A percentile compares a stretch with the other conserved stretches of the same genome.
These are phyloP conservation scores for Thalpophila matura DNA, from an alignment of 2,888 invertebrate species.

Conservation along the genomic window DNA sequence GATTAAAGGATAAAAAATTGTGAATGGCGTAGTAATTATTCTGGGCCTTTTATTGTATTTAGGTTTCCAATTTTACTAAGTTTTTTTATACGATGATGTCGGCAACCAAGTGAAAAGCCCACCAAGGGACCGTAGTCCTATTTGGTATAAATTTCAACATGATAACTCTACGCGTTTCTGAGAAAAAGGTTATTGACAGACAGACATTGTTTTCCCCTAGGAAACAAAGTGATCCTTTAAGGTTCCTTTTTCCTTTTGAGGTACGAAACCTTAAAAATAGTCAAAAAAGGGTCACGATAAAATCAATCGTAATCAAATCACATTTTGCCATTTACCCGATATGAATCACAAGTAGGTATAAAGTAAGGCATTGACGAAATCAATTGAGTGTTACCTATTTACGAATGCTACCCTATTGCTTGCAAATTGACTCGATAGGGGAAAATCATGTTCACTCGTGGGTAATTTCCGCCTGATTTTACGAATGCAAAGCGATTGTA, in stretches of 20 bases:
- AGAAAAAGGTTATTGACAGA: too few relatives aligned
- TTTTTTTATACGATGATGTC: too few relatives aligned
- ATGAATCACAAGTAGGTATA: background rate
- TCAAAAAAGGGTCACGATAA: background rate
- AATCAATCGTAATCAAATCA: conserved; percentile 8
- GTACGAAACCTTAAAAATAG: too few relatives aligned
- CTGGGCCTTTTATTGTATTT: conserved; percentile 32
- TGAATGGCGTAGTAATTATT: conserved; percentile 23
- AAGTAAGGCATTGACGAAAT: conserved; percentile 16
- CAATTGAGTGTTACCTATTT: conserved; percentile 23
- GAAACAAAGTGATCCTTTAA: too few relatives aligned
- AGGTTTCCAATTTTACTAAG: conserved; percentile 31
- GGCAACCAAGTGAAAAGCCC: too few relatives aligned
- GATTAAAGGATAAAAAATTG: conserved; percentile 38
- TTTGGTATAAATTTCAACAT: too few relatives aligned
- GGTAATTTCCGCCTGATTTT: conserved; percentile 48
- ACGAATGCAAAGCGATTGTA: conserved; percentile 35
- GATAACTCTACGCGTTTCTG: too few relatives aligned
- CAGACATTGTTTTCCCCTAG: too few relatives aligned
- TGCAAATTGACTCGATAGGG: conserved; percentile 7
- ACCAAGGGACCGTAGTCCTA: too few relatives aligned
- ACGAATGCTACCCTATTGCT: conserved; percentile 19
- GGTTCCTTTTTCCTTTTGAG: too few relatives aligned
- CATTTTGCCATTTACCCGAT: background rate
- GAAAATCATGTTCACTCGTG: conserved; percentile 32